Evolutionary conservation across 2,888 invertebrate species (phyloP), one percentile per base, ranked within the genome.

Genomic region (Troides helena): DNA sequence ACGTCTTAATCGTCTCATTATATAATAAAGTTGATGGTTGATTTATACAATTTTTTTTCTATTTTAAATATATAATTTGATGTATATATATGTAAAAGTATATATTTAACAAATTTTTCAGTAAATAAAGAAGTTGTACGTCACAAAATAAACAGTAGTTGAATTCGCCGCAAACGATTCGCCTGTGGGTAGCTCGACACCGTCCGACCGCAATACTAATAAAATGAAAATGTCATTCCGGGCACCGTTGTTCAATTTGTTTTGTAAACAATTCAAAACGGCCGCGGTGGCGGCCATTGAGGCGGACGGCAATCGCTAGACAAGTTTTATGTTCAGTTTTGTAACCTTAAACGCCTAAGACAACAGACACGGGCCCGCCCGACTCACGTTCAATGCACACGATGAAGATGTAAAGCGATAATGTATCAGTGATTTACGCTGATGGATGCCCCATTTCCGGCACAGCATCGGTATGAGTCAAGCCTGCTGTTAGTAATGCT

Each of bases 171-270:
- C 30, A 67, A 36, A 63, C 58, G 3, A 23, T 39, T 12, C 57
- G 57, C n/a, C 25, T 59, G 58, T 64, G 61, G 53, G 36, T 53
- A 65, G 39, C 50, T 14, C 68, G n/a, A 68, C 58, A n/a, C 60
- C 66, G 63, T 67, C 59, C 60, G 46, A 67, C 68, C 67, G 62
- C 65, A 68, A 68, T 65, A 70, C 68, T 58, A 66, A 72, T 72
- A 72, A 70, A 72, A 70, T 67, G 67, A 62, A 68, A 72, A 71
- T 67, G 72, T 64, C 72, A 70, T 66, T 69, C 59, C 72, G 62
- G 36, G 17, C 65, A 56, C 60, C 57, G 60, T 39, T 65, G 67
- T 21, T 56, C 61, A 62, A 68, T 71, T 67, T 58, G 59, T 68
- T 62, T 65, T 65, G 72, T 71, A 65, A 71, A 72, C 72, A 64